Percentiles rank a stretch among this genome's conserved stretches.
These are phyloP conservation scores for Hypercompe scribonia DNA, from an alignment of 2,888 invertebrate genomes.

Conservation along the genomic window DNA sequence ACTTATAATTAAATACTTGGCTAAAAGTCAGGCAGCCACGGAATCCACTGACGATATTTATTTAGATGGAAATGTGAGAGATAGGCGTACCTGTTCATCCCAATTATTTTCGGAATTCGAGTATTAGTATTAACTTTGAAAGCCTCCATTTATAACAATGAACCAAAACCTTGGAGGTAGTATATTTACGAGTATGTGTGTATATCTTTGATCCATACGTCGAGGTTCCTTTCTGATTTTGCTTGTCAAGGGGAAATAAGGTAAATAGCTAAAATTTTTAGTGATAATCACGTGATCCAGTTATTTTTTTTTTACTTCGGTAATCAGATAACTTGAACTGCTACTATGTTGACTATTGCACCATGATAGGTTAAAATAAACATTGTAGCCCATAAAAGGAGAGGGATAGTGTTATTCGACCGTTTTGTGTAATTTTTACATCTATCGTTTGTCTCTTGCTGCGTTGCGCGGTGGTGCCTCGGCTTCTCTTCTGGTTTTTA, in stretches of 20 bases:
- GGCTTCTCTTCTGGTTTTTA: too few relatives aligned
- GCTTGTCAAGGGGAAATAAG: not conserved
- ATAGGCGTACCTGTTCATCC: constrained; percentile 9
- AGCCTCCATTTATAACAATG: not conserved
- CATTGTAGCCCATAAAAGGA: too few relatives aligned
- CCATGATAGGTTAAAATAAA: too few relatives aligned
- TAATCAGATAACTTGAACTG: too few relatives aligned
- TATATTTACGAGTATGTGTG: not conserved
- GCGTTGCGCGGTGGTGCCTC: too few relatives aligned
- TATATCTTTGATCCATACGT: not conserved
- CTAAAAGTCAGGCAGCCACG: constrained; percentile 16
- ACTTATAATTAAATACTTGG: constrained; percentile 32
- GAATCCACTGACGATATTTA: constrained; percentile 22
- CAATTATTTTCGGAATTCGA: constrained; percentile 13
- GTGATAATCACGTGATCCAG: too few relatives aligned
- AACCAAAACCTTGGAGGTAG: not conserved
- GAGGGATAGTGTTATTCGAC: too few relatives aligned
- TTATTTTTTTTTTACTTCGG: too few relatives aligned
- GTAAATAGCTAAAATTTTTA: too few relatives aligned
- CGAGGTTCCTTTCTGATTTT: not conserved
- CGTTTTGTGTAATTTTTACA: too few relatives aligned
- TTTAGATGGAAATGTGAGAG: constrained; percentile 23
- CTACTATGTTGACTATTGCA: too few relatives aligned
- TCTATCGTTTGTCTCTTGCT: too few relatives aligned
- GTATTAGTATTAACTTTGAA: not conserved